phyloP scores from a whole-genome alignment of 2,888 invertebrate species.

The Sicus ferrugineus region DNA sequence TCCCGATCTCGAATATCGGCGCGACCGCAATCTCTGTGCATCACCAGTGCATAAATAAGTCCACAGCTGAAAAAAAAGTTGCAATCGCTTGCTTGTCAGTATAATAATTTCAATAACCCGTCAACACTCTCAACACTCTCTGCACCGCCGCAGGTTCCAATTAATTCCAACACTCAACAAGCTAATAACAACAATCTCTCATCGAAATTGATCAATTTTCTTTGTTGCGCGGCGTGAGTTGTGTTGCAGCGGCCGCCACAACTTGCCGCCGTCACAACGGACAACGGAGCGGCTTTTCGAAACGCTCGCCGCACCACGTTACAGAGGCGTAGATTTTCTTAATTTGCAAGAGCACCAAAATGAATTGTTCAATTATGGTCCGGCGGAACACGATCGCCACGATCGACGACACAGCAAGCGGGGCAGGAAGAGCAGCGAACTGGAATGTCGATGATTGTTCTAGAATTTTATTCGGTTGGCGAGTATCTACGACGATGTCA shows the following conservation, averaged over 20 bases:
- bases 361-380: slow-evolving; percentile 31
- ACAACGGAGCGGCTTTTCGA: not conserved
- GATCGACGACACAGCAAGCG: slow-evolving; percentile 26
- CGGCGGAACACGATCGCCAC: no score
- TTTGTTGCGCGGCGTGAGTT: slow-evolving; percentile 10
- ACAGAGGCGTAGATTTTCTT: slow-evolving; percentile 21
- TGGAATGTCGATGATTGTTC: slow-evolving; percentile 17
- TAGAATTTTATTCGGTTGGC: slow-evolving; percentile 23
- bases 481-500: slow-evolving; percentile 8
- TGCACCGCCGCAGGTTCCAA: slow-evolving; percentile 24
- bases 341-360: slow-evolving; percentile 29
- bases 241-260: slow-evolving; percentile 15
- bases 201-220: slow-evolving; percentile 30
- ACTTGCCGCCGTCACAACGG: not conserved
- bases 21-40: not conserved
- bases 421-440: slow-evolving; percentile 11
- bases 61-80: not conserved
- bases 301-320: slow-evolving; percentile 13
- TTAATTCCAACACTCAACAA: slow-evolving; percentile 31
- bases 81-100: slow-evolving; percentile 17
- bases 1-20: not conserved
- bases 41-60: not conserved
- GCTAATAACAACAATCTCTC: slow-evolving; percentile 32
- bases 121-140: slow-evolving; percentile 4
- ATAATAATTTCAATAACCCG: slow-evolving; percentile 23